Conservation (phyloP, 2,797 vertebrate genomes). For the Schizopygopsis malacanthus region DNA sequence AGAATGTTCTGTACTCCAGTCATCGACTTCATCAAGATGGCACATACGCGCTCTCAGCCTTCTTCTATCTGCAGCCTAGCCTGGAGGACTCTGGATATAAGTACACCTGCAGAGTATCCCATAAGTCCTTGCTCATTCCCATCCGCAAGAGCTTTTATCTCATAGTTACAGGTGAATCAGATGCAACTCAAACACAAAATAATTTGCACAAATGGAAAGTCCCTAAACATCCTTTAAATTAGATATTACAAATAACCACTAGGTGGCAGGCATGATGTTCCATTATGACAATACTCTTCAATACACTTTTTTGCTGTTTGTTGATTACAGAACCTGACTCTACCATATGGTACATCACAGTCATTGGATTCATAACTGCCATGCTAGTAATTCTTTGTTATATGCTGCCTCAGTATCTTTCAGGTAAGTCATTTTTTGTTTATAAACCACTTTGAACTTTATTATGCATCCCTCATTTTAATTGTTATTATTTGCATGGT, state of each 20-base stretch:
- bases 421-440: constrained; percentile 66
- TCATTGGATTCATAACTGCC: constrained; percentile 31
- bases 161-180: constrained; percentile 64
- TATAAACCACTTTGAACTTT: background rate
- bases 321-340: constrained; percentile 35
- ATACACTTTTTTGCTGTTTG: background rate
- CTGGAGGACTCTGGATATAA: constrained; percentile 63
- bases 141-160: constrained; percentile 78
- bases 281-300: background rate
- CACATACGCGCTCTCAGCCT: constrained; percentile 77
- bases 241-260: constrained; percentile 54
- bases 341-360: constrained; percentile 35
- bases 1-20: constrained; percentile 76
- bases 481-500: background rate
- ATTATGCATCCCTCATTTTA: background rate
- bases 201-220: background rate
- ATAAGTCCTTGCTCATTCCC: constrained; percentile 72
- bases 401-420: constrained; percentile 52
- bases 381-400: constrained; percentile 45
- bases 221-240: constrained; percentile 9
- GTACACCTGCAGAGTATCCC: constrained; percentile 79
- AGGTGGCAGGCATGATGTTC: constrained; percentile 58
- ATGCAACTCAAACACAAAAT: constrained; percentile 11
- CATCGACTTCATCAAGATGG: constrained; percentile 73
- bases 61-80: constrained; percentile 75